A percentile compares a stretch with the other conserved stretches of the same genome.
These are phyloP conservation scores for Drosophila borealis DNA, from an alignment of 2,888 invertebrate genomes.

Conservation along the genomic window DNA sequence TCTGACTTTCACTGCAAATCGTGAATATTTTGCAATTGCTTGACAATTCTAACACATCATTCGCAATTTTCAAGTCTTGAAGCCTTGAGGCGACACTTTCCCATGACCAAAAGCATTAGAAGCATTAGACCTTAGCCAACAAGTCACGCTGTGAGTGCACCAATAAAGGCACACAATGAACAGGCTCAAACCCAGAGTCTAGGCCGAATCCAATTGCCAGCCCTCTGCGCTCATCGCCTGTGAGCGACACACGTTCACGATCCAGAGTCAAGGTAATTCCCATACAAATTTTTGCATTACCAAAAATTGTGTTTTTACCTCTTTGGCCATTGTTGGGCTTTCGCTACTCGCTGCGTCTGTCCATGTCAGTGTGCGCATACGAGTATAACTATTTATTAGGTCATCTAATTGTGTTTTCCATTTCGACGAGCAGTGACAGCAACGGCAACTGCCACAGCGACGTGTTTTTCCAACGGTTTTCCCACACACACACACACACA, in stretches of 20 bases:
- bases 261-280: slow-evolving; percentile 74
- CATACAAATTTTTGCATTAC: slow-evolving; percentile 72
- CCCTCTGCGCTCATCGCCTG: slow-evolving; percentile 21
- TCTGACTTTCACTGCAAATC: slow-evolving; percentile 43
- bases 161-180: slow-evolving; percentile 65
- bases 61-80: slow-evolving; percentile 7
- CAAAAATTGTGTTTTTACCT: slow-evolving; percentile 56
- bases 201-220: slow-evolving; percentile 44
- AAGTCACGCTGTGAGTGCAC: slow-evolving; percentile 73
- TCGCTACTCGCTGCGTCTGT: slow-evolving; percentile 19
- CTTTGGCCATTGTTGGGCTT: slow-evolving; percentile 51
- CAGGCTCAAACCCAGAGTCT: slow-evolving; percentile 26
- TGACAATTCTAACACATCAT: slow-evolving; percentile 56
- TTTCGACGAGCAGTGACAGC: slow-evolving; percentile 62
- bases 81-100: slow-evolving; percentile 60
- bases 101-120: slow-evolving; percentile 74
- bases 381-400: slow-evolving; percentile 78
- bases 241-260: slow-evolving; percentile 55
- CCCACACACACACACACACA: slow-evolving; percentile 56
- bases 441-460: slow-evolving; percentile 23
- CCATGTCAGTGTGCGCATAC: slow-evolving; percentile 46
- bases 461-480: slow-evolving; percentile 72
- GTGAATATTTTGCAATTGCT: slow-evolving; percentile 35
- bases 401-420: slow-evolving; percentile 81
- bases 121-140: slow-evolving; percentile 37